phyloP scores from a whole-genome alignment of 2,888 invertebrate genomes.

The Hyposoter didymator region DNA sequence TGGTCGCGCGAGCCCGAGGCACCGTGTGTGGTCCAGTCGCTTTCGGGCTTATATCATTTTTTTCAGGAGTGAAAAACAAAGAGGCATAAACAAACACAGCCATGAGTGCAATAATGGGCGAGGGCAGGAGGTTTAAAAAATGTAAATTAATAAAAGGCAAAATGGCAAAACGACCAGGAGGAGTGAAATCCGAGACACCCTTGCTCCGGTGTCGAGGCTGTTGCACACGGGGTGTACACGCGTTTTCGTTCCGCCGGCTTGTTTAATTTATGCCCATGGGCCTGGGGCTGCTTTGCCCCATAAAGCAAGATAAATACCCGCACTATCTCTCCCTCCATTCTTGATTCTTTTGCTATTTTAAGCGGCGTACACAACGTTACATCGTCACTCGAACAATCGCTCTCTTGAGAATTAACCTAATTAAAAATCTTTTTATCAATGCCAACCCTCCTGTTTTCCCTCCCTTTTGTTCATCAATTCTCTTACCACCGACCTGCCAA shows the following conservation, averaged over 20 bases:
- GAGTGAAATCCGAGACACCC: slow-evolving; percentile 64
- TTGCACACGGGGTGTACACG: slow-evolving; percentile 55
- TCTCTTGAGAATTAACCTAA: slow-evolving; percentile 54
- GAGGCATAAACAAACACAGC: slow-evolving; percentile 34
- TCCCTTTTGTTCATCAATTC: slow-evolving; percentile 15
- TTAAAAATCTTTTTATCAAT: slow-evolving; percentile 60
- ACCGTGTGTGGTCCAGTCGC: slow-evolving; percentile 53
- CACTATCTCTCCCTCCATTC: slow-evolving; percentile 51
- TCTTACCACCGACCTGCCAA: slow-evolving; percentile 8
- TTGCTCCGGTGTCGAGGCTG: slow-evolving; percentile 18
- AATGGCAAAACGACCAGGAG: slow-evolving; percentile 70
- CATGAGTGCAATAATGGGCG: slow-evolving; percentile 45
- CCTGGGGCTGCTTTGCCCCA: slow-evolving; percentile 75
- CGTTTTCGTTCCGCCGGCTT: slow-evolving; percentile 49
- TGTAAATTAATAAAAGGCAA: slow-evolving; percentile 76
- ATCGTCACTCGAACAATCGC: slow-evolving; percentile 48
- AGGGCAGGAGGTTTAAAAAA: slow-evolving; percentile 63
- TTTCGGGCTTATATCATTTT: slow-evolving; percentile 21
- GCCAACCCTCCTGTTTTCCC: slow-evolving; percentile 4
- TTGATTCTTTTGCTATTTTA: slow-evolving; percentile 63
- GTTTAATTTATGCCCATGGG: slow-evolving; percentile 76
- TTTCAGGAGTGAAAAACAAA: slow-evolving; percentile 20
- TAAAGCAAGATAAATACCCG: slow-evolving; percentile 77
- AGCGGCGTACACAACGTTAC: slow-evolving; percentile 66
- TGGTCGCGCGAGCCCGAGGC: slow-evolving; percentile 4